Conservation (phyloP, 2,113 vertebrate species). For the Protobothrops flavoviridis region DNA sequence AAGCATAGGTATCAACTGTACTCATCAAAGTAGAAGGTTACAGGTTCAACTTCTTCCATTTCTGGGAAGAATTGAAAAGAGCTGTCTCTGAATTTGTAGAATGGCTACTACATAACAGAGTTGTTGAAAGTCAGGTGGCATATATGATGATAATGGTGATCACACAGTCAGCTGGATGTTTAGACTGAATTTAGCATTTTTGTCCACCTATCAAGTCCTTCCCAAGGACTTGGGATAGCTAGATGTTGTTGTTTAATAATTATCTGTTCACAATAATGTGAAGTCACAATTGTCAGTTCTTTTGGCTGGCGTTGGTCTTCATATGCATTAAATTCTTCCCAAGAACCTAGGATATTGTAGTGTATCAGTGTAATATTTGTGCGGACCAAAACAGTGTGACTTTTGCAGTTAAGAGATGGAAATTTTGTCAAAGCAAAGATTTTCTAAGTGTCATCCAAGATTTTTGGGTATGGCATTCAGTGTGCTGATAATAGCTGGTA, state of each 20-base stretch:
- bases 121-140: neutral
- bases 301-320: neutral
- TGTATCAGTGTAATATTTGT: neutral
- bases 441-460: neutral
- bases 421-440: neutral
- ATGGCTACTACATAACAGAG: neutral
- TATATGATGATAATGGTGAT: neutral
- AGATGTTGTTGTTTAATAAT: neutral
- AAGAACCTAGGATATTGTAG: neutral
- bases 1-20: neutral
- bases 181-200: too few species aligned
- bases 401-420: neutral
- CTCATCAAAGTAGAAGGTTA: neutral
- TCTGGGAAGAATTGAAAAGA: neutral
- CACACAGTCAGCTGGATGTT: neutral
- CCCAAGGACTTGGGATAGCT: neutral
- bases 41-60: neutral
- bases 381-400: neutral
- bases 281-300: neutral
- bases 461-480: neutral
- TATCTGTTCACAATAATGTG: neutral
- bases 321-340: neutral
- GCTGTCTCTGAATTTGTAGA: neutral
- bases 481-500: neutral
- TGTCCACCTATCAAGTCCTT: neutral